Conservation (phyloP, 2,113 vertebrate species). For the Meles meles region DNA sequence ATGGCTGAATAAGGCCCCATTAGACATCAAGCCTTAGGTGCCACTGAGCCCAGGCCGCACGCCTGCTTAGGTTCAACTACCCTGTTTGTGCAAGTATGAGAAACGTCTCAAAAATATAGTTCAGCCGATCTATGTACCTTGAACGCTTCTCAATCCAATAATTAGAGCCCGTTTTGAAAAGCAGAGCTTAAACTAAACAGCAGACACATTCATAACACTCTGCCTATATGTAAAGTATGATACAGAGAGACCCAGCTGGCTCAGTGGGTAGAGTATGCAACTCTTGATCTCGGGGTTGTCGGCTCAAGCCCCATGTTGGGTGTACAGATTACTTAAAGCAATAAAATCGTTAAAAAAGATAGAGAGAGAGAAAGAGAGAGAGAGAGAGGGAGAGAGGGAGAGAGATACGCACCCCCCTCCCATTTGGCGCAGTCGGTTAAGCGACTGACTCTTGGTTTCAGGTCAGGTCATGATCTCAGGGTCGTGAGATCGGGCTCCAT, state of each 20-base stretch:
- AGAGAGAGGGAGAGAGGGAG: neutral
- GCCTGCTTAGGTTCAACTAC: neutral
- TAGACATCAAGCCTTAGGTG: neutral
- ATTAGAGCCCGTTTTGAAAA: slow-evolving; percentile 3
- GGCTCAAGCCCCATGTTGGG: neutral
- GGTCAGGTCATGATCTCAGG: neutral
- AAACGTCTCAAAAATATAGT: neutral
- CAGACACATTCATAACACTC: neutral
- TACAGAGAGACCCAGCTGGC: neutral
- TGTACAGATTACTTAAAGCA: neutral
- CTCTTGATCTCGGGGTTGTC: neutral
- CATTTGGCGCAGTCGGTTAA: no score
- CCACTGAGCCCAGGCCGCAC: neutral
- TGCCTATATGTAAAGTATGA: neutral
- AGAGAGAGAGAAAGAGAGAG: neutral
- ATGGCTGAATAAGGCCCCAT: neutral
- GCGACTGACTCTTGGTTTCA: no score
- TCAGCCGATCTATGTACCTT: neutral
- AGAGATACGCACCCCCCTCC: no score
- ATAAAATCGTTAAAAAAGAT: neutral
- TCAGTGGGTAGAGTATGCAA: neutral
- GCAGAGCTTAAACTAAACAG: neutral
- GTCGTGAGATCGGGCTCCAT: neutral
- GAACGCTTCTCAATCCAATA: neutral
- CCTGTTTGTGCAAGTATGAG: neutral